Evolutionary conservation across 2,113 vertebrate genomes (phyloP).

Genomic region (Calypte anna): DNA sequence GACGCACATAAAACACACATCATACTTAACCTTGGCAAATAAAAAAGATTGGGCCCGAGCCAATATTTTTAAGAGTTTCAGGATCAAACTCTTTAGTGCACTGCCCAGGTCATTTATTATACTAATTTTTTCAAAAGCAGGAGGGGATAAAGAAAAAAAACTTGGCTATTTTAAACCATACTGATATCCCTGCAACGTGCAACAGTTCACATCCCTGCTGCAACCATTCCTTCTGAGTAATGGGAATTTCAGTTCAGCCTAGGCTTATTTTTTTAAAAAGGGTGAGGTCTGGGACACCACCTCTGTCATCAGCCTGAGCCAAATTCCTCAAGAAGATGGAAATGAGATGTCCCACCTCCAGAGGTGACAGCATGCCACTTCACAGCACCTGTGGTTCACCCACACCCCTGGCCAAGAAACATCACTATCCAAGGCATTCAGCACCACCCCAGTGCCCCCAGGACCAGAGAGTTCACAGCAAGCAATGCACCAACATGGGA

Average conservation of each 20-base stretch:
- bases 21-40: constrained; percentile 12
- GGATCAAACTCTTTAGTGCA: neutral
- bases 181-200: neutral
- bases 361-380: neutral
- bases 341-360: neutral
- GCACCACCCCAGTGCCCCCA: neutral
- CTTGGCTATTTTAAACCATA: neutral
- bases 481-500: fast-evolving
- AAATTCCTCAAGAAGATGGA: neutral
- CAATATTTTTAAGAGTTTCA: constrained; percentile 16
- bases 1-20: neutral
- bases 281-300: neutral
- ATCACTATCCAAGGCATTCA: fast-evolving
- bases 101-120: neutral
- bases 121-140: neutral
- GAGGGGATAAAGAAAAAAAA: neutral
- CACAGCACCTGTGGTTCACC: neutral
- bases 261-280: neutral
- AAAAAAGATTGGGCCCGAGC: neutral
- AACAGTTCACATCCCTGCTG: neutral
- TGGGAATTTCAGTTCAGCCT: neutral
- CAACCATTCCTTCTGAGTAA: neutral
- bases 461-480: neutral
- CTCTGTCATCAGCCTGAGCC: neutral
- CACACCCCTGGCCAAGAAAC: neutral